Evolutionary conservation across 2,797 vertebrate species (phyloP).

Genomic region (Propithecus deckenii): DNA sequence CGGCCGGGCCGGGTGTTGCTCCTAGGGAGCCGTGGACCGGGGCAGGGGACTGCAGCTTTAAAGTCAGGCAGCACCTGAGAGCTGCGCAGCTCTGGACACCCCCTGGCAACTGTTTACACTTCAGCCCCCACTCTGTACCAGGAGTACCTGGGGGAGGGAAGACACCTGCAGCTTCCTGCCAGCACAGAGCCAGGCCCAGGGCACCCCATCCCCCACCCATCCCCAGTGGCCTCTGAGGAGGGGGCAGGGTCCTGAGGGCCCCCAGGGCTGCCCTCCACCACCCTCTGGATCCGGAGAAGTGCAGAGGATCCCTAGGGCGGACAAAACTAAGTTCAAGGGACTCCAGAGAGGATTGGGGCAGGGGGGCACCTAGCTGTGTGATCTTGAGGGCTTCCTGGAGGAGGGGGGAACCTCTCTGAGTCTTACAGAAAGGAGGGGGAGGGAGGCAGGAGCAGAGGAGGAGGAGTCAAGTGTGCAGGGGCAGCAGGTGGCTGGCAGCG

Average conservation of each 20-base stretch:
- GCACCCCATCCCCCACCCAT: too few species aligned
- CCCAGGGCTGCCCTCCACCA: neutral
- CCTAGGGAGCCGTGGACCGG: too few species aligned
- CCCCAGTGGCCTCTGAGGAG: neutral
- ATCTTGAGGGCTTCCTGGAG: neutral
- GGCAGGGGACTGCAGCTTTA: neutral
- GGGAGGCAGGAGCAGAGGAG: neutral
- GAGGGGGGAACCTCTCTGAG: neutral
- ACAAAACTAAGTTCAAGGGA: neutral
- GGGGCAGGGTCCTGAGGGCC: neutral
- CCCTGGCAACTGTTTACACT: too few species aligned
- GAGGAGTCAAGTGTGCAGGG: neutral
- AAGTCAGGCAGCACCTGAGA: neutral
- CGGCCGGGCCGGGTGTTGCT: too few species aligned
- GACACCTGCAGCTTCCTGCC: neutral
- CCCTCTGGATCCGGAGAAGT: neutral
- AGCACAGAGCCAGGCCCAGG: neutral
- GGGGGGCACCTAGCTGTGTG: neutral
- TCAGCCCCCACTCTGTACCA: neutral
- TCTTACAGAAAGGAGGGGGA: neutral
- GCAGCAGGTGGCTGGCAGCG: neutral
- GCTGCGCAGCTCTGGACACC: rapidly evolving
- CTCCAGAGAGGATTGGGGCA: neutral
- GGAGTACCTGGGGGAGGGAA: neutral
- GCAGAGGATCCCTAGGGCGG: neutral